Conservation (phyloP, 2,113 vertebrate species). For the Lepisosteus osseus region DNA sequence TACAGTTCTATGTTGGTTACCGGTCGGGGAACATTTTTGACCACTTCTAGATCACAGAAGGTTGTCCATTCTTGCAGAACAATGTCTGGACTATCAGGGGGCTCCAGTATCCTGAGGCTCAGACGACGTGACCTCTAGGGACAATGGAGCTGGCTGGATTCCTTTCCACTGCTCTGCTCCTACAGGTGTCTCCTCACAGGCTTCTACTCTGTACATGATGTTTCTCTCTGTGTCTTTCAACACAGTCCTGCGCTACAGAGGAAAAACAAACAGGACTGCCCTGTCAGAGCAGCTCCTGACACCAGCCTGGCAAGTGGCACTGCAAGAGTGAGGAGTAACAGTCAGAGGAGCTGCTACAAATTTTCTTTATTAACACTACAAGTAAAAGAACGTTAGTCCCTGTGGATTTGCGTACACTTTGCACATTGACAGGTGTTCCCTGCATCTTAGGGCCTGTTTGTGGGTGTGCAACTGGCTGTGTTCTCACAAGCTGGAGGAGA, state of each 20-base stretch:
- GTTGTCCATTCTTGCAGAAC: too few relatives aligned
- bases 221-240: background rate
- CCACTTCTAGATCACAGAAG: too few relatives aligned
- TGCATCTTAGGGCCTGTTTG: background rate
- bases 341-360: too few relatives aligned
- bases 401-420: background rate
- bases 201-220: background rate
- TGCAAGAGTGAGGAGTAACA: background rate
- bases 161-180: background rate
- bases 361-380: slow-evolving; percentile 12
- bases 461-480: too few relatives aligned
- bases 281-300: background rate
- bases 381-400: slow-evolving; percentile 2
- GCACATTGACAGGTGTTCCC: background rate
- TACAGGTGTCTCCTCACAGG: too few relatives aligned
- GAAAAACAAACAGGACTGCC: background rate
- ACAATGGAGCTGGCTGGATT: background rate
- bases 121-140: background rate
- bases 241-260: background rate
- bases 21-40: too few relatives aligned
- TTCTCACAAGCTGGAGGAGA: too few relatives aligned
- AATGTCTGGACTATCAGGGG: too few relatives aligned
- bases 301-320: background rate
- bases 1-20: background rate
- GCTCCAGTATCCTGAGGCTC: too few relatives aligned